These are phyloP conservation scores for Cyclophora punctaria DNA, from an alignment of 2,888 invertebrate genomes.

Conservation along the genomic window DNA sequence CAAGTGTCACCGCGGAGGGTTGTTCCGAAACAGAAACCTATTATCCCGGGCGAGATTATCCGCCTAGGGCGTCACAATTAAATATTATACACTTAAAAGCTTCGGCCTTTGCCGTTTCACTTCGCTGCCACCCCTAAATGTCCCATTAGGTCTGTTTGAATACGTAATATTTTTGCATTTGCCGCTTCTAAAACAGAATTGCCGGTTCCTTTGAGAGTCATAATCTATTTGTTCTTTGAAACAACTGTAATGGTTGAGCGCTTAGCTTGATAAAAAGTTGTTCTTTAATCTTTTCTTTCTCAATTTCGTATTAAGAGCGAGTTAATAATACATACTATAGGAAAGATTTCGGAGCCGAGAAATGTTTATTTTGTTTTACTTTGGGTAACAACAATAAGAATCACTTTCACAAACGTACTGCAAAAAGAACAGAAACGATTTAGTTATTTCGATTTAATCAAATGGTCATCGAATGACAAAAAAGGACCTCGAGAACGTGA, in stretches of 20 bases:
- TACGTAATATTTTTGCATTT: constrained; percentile 76
- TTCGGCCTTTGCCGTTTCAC: constrained; percentile 76
- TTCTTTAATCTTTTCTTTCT: constrained; percentile 39
- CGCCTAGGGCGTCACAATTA: constrained; percentile 77
- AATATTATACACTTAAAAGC: constrained; percentile 77
- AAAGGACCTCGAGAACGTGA: constrained; percentile 33
- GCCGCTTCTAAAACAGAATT: constrained; percentile 71
- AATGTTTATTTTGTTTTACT: constrained; percentile 18
- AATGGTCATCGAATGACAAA: constrained; percentile 46
- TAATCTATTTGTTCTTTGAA: constrained; percentile 75
- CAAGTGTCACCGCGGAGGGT: constrained; percentile 71
- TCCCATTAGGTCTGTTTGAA: constrained; percentile 76
- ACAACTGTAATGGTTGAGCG: constrained; percentile 70
- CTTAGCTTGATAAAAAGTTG: constrained; percentile 60
- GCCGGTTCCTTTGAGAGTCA: constrained; percentile 72
- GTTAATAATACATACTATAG: constrained; percentile 10
- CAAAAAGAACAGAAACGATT: constrained; percentile 35
- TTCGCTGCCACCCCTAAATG: constrained; percentile 75
- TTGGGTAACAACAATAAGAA: constrained; percentile 34
- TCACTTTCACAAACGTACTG: constrained; percentile 38
- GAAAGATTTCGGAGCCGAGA: constrained; percentile 2
- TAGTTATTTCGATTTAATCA: constrained; percentile 40
- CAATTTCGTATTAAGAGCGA: constrained; percentile 4
- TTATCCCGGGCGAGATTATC: constrained; percentile 76
- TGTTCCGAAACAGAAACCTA: constrained; percentile 75